Evolutionary conservation across 2,113 vertebrate genomes (phyloP).

Genomic region (Gallinago paraguaiae): DNA sequence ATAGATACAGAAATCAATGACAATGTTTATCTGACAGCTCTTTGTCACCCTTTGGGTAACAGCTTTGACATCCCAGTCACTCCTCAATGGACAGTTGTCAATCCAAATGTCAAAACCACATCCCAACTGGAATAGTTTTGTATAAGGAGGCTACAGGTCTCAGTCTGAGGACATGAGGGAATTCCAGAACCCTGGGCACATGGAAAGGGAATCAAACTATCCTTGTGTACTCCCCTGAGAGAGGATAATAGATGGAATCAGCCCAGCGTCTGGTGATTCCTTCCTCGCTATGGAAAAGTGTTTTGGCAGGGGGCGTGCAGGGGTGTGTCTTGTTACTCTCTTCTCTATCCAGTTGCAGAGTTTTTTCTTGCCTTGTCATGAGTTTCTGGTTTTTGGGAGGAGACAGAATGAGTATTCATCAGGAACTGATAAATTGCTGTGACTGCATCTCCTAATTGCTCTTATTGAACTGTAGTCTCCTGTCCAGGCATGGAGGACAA

Average conservation of each 20-base stretch:
- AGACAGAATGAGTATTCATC: neutral
- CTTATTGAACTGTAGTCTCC: neutral
- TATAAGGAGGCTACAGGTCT: neutral
- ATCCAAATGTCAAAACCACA: neutral
- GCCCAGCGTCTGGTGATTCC: neutral
- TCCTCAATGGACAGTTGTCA: neutral
- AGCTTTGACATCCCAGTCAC: neutral
- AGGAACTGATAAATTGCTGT: neutral
- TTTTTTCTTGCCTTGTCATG: neutral
- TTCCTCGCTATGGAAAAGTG: neutral
- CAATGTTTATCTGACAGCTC: neutral
- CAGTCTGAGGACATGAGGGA: neutral
- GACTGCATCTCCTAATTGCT: neutral
- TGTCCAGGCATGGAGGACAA: neutral
- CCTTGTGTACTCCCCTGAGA: neutral
- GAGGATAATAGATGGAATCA: neutral
- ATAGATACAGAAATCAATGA: neutral
- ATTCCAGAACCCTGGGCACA: neutral
- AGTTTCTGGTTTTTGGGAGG: neutral
- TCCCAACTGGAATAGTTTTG: neutral
- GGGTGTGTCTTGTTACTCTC: no score
- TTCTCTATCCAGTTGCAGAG: neutral
- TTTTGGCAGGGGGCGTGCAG: neutral
- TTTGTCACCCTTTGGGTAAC: neutral
- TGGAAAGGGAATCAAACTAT: rapidly evolving